phyloP scores from a whole-genome alignment of 2,797 vertebrate species.

The Falco rusticolus region DNA sequence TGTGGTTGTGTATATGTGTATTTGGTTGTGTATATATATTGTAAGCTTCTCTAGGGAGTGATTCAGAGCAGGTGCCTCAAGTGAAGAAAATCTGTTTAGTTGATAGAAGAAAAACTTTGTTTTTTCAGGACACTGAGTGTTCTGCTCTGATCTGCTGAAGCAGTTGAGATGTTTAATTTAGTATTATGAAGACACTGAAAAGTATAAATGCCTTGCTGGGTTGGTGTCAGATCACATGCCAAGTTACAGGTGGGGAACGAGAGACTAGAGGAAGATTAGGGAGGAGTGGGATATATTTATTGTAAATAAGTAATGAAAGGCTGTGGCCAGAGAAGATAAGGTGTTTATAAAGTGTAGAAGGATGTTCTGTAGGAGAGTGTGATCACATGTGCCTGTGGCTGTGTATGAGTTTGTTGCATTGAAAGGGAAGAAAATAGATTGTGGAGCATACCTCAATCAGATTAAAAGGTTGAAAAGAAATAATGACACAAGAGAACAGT shows the following conservation, averaged over 20 bases:
- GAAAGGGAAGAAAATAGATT: not conserved
- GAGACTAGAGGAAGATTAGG: not conserved
- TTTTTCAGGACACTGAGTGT: not conserved
- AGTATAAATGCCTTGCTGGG: not conserved
- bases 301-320: not conserved
- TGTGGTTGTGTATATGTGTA: too few relatives aligned
- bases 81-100: not conserved
- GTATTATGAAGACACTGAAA: not conserved
- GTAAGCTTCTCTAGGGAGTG: not conserved
- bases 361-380: not conserved
- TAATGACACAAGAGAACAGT: not conserved
- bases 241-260: not conserved
- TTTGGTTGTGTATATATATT: not conserved
- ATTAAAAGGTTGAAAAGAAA: not conserved
- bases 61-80: not conserved
- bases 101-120: not conserved
- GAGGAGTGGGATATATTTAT: not conserved
- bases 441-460: not conserved
- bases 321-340: not conserved
- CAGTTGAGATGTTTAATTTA: not conserved
- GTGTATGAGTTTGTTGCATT: not conserved
- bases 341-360: not conserved
- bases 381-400: accelerated
- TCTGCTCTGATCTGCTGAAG: not conserved
- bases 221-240: not conserved